Percentiles rank a stretch among this genome's conserved stretches.
Evolutionary conservation across 2,113 vertebrate species (phyloP).

Genomic region (Seriola dumerili): DNA sequence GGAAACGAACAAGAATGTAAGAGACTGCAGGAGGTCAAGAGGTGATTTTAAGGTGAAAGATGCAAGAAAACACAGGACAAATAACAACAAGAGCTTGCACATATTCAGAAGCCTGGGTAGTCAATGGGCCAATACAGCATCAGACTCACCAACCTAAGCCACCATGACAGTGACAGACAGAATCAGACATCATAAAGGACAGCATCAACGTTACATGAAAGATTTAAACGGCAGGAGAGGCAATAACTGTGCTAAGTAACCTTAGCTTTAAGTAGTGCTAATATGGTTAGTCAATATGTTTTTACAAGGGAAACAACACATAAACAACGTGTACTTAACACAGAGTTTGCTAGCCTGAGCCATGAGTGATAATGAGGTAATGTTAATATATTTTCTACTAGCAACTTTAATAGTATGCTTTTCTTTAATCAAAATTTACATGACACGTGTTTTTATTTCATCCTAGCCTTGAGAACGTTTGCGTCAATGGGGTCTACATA

Average conservation of each 20-base stretch:
- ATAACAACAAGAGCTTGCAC: not conserved
- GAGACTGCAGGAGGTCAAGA: not conserved
- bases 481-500: not conserved
- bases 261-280: not conserved
- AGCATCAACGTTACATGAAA: constrained; percentile 28
- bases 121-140: constrained; percentile 3
- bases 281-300: not conserved
- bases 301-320: not conserved
- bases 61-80: not conserved
- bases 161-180: constrained; percentile 36
- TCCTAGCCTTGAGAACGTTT: not conserved
- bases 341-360: not conserved
- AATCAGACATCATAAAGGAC: constrained; percentile 29
- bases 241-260: not conserved
- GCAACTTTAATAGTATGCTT: too few relatives aligned
- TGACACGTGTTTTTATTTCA: too few relatives aligned
- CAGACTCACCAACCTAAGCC: constrained; percentile 17
- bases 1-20: not conserved
- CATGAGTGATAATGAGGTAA: not conserved
- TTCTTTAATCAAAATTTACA: too few relatives aligned
- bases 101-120: not conserved
- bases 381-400: not conserved
- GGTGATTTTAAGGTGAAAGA: not conserved
- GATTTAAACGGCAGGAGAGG: constrained; percentile 14
- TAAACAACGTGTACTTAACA: too few relatives aligned